phyloP scores from a whole-genome alignment of 2,113 vertebrate species.

The Dicentrarchus labrax region DNA sequence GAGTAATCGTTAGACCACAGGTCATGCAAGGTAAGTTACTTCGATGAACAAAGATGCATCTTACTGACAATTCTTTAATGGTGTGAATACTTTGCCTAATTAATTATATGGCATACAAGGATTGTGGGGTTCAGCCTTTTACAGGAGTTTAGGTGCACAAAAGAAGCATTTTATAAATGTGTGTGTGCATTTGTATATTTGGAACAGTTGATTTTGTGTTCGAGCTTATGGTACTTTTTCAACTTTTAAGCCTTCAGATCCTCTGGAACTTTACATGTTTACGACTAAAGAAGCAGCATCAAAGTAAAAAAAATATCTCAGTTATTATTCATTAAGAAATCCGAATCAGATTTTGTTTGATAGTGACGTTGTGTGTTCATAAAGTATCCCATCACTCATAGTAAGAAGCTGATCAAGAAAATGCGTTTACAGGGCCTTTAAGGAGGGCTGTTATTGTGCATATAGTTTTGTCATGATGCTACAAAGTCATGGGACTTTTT shows the following conservation, averaged over 20 bases:
- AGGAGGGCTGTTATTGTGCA: too few relatives aligned
- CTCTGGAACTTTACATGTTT: background rate
- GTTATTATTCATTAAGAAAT: too few relatives aligned
- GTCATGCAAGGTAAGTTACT: background rate
- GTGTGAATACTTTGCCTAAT: background rate
- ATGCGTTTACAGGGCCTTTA: too few relatives aligned
- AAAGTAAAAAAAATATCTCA: background rate
- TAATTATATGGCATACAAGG: background rate
- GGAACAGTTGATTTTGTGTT: background rate
- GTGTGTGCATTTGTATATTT: background rate
- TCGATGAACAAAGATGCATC: background rate
- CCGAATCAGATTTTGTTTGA: background rate
- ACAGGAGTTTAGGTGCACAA: conserved; percentile 23
- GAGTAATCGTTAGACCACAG: background rate
- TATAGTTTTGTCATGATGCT: too few relatives aligned
- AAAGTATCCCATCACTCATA: too few relatives aligned
- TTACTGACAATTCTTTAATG: background rate
- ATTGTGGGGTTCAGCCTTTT: conserved; percentile 4
- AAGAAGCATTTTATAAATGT: conserved; percentile 1
- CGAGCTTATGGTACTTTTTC: background rate
- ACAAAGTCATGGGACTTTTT: too few relatives aligned
- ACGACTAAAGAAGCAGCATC: background rate
- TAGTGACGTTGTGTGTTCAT: background rate
- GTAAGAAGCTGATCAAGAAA: too few relatives aligned
- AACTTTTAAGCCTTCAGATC: background rate